Conservation (phyloP, 2,797 vertebrate species). For the Falco peregrinus region DNA sequence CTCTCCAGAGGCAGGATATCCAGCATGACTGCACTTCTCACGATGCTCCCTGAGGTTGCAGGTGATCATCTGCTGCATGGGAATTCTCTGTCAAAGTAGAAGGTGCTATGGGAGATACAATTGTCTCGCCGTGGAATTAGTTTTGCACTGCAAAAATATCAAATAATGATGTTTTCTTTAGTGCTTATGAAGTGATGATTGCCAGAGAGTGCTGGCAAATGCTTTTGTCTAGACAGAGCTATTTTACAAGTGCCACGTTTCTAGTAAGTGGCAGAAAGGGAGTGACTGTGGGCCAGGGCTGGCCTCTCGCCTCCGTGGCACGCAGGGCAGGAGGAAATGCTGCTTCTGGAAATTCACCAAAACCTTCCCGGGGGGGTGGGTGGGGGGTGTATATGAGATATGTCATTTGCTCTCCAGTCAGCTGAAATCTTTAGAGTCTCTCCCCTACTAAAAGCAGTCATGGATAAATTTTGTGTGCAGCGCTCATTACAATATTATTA, state of each 20-base stretch:
- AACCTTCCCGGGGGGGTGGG: rapidly evolving
- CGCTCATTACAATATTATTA: background rate
- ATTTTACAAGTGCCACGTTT: background rate
- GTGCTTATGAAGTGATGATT: background rate
- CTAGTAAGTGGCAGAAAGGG: background rate
- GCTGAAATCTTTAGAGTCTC: background rate
- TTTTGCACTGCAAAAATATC: background rate
- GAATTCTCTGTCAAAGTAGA: background rate
- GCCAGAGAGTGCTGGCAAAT: background rate
- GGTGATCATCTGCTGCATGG: background rate
- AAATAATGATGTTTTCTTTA: background rate
- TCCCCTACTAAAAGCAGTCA: background rate
- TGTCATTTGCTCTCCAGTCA: background rate
- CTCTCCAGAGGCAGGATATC: background rate
- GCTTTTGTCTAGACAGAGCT: background rate
- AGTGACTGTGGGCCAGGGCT: background rate
- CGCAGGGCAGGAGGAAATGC: background rate
- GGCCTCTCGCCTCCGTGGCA: background rate
- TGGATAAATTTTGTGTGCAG: background rate
- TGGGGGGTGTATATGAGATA: background rate
- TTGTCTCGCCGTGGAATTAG: background rate
- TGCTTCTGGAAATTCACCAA: background rate
- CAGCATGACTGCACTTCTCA: rapidly evolving
- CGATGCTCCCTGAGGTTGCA: background rate
- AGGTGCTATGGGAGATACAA: background rate